These are phyloP conservation scores for Ibycter americanus DNA, from an alignment of 2,797 vertebrate genomes.

Conservation along the genomic window DNA sequence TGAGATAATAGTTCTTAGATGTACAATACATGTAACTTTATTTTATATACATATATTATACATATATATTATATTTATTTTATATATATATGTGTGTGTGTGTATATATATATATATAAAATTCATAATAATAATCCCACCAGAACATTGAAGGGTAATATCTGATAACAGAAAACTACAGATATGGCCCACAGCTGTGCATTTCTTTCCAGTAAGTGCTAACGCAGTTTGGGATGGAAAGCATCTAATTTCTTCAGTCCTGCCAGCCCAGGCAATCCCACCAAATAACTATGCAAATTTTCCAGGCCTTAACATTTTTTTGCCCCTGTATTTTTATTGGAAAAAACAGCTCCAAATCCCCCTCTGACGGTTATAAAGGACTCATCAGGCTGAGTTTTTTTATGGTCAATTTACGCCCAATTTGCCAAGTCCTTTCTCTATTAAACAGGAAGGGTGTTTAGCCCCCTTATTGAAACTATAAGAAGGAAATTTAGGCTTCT, in stretches of 20 bases:
- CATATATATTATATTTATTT: neutral
- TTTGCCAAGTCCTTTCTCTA: neutral
- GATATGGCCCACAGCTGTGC: neutral
- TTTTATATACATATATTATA: neutral
- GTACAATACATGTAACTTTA: neutral
- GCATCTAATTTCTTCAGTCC: neutral
- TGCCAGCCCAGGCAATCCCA: neutral
- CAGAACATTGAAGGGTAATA: neutral
- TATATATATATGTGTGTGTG: too few relatives aligned
- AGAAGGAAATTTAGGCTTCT: neutral
- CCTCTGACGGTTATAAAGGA: neutral
- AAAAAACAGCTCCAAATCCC: neutral
- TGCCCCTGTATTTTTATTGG: neutral
- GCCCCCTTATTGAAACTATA: neutral
- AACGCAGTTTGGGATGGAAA: neutral
- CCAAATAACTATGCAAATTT: neutral
- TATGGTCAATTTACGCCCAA: neutral
- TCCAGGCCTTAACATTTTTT: neutral
- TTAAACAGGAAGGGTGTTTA: neutral
- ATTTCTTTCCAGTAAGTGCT: neutral
- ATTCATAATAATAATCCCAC: neutral
- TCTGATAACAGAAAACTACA: neutral
- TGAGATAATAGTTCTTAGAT: neutral
- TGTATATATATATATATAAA: neutral
- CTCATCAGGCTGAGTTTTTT: neutral